Percentiles rank a stretch among this genome's conserved stretches.
Conservation (phyloP, 2,888 invertebrate genomes). For the Lordiphosa fenestrarum region DNA sequence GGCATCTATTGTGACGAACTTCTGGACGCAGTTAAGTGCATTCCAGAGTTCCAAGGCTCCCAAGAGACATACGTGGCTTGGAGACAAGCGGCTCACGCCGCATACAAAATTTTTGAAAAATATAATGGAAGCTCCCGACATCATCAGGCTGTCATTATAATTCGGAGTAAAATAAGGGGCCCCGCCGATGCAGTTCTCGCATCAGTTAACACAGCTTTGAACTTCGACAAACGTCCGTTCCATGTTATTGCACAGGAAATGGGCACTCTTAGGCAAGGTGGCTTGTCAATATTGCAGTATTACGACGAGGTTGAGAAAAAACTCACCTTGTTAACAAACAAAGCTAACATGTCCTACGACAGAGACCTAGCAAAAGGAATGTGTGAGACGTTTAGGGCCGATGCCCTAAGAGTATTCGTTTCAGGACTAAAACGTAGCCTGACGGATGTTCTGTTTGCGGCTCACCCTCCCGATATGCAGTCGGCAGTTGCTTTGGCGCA, state of each 20-base stretch:
- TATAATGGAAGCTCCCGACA: no score
- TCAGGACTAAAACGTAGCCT: conserved; percentile 1
- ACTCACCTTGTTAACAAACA: conserved; percentile 7
- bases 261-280: conserved; percentile 6
- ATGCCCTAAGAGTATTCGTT: conserved; percentile 1
- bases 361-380: background rate
- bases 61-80: no score
- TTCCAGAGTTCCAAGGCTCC: no score
- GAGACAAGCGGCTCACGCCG: background rate
- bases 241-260: conserved; percentile 4
- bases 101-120: background rate
- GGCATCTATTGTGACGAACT: no score
- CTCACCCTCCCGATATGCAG: no score
- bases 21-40: no score
- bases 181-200: background rate
- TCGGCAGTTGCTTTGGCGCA: no score
- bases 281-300: conserved; percentile 1
- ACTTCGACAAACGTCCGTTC: conserved; percentile 3
- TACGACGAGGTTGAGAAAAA: conserved; percentile 10
- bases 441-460: background rate
- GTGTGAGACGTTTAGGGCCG: background rate
- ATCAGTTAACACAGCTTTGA: background rate
- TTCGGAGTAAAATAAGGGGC: conserved; percentile 4
- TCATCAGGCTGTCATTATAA: background rate
- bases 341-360: conserved; percentile 1